phyloP scores from a whole-genome alignment of 2,113 vertebrate species.

The Gobio gobio region DNA sequence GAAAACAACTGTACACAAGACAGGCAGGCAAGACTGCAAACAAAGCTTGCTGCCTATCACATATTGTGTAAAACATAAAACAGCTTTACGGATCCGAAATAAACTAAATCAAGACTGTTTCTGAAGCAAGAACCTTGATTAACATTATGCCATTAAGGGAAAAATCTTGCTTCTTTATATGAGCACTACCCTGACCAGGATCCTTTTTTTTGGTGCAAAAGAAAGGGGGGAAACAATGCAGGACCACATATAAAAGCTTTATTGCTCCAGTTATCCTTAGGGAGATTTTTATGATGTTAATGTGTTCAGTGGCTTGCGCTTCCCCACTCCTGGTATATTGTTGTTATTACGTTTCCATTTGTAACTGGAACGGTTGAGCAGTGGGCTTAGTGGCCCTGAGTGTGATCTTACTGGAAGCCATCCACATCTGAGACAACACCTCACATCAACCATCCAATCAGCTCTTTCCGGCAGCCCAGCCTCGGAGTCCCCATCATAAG shows the following conservation, averaged over 20 bases:
- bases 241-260: slow-evolving; percentile 22
- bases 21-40: background rate
- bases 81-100: background rate
- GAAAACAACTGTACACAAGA: background rate
- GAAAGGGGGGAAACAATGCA: background rate
- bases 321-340: slow-evolving; percentile 38
- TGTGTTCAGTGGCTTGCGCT: slow-evolving; percentile 30
- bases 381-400: slow-evolving; percentile 22
- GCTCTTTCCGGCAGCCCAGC: background rate
- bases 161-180: background rate
- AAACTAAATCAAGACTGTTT: background rate
- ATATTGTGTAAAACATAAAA: background rate
- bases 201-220: background rate
- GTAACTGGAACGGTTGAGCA: slow-evolving; percentile 41
- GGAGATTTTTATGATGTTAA: slow-evolving; percentile 43
- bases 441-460: slow-evolving; percentile 38
- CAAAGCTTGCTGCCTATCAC: background rate
- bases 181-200: background rate
- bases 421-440: background rate
- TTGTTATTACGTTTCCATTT: slow-evolving; percentile 60
- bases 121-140: background rate
- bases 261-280: slow-evolving; percentile 32
- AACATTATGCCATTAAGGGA: background rate
- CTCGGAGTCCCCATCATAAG: slow-evolving; percentile 20
- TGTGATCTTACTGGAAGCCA: slow-evolving; percentile 8